Base-by-base conservation (phyloP, 2,797 vertebrate genomes). In the Poecilia gillii region DNA sequence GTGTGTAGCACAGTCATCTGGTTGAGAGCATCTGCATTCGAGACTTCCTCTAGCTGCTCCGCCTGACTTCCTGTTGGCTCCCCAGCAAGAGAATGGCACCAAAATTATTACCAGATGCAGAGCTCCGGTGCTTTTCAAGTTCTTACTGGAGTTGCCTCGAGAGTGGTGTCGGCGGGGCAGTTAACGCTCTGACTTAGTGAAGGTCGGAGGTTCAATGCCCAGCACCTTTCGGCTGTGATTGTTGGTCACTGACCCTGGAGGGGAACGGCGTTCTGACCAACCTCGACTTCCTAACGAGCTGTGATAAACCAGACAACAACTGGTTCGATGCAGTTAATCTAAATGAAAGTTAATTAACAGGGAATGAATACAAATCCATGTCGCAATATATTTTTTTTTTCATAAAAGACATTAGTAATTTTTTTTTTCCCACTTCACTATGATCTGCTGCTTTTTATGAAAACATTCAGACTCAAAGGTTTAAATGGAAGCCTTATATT, bases 41-140 rank as follows among this genome's bases (percentile, higher is more conserved):
- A 73, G 77, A 80, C 49, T 76, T 85, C 78, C 79, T 80, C 36
- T 81, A 57, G 45, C 64, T 76, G 73, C 68, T 28, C 28, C 2
- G 25, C 41, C 39, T 78, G 55, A 83, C 75, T 88, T 88, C 84
- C 81, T 78, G 81, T 83, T 57, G 68, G 77, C 68, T 73, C 46
- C 31, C 33, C 4, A 13, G 46, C 76, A 49, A 81, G 25, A 47
- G 39, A 55, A 77, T 55, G 43, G 51, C 73, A 78, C 66, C 36
- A 72, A 77, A 75, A 78, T 68, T 14, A 76, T 78, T 77, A 47
- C 79, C n/a, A 74, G 47, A 82, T 72, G 20, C 62, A 55, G 73
- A 11, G 45, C 75, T 68, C 28, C 2, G 0, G 9, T 46, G 55
- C 23, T 72, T 36, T 70, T 66, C 6, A 25, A 41, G 62, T 41